Base-by-base conservation (phyloP, 2,797 vertebrate genomes). In the Potorous gilbertii region DNA sequence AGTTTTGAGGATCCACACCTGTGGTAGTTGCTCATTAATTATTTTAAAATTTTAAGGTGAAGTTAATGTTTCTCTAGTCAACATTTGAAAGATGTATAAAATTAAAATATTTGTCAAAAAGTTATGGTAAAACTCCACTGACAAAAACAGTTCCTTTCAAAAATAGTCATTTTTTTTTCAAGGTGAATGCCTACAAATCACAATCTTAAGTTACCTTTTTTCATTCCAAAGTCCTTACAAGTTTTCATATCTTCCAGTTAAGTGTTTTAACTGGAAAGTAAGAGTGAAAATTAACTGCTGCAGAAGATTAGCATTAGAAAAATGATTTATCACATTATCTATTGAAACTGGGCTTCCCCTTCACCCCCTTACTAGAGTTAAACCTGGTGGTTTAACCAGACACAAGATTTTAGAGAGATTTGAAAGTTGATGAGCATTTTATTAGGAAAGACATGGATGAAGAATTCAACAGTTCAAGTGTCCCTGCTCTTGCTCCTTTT, bases 101-200 rank as follows among this genome's bases (percentile, higher is more conserved):
- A 1, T 56, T 95, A 94, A 95, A 46, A 89, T 92, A n/a, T 94
- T 93, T 96, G 50, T 93, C 28, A 24, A 94, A 96, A 95, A 94
- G 40, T 91, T 29, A 92, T 29, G 90, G 5, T 95, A 74, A 95
- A 95, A 92, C 13, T 92, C 74, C 59, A 31, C 11, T 56, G 18
- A 10, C 29, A 94, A 94, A 92, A 90, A 28, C 11, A 94, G 6
- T 56, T 96, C 95, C 56, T 52, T 34, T 81, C 91, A 90, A 97
- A 94, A 90, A 91, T 91, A 93, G 93, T 40, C 93, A 92, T 74
- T 94, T n/a, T 57, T 95, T 94, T 93, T 87, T 16, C 96, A 92
- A 87, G 92, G 14, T 95, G 52, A 95, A 93, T 87, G 93, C 27
- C 0, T 40, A 6, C 52, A 57, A 16, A 27, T 29, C 27, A 81